Conservation (phyloP, 2,888 invertebrate species). For the Lithophane semibrunnea region DNA sequence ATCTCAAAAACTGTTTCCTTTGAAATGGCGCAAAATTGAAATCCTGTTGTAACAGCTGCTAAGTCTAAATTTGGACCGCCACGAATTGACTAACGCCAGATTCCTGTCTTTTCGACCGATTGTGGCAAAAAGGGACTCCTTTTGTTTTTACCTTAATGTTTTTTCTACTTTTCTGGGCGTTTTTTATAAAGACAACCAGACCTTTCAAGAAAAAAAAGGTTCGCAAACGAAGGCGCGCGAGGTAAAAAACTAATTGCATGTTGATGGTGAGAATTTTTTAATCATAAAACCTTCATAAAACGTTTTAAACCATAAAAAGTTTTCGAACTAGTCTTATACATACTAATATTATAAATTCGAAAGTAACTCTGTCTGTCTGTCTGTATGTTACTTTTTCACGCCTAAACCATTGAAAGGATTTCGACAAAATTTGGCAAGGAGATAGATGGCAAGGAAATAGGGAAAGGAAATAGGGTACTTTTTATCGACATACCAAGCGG, state of each 20-base stretch:
- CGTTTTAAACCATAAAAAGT: not conserved
- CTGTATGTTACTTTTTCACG: no score
- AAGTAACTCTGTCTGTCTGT: no score
- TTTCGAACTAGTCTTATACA: not conserved
- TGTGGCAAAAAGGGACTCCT: conserved; percentile 1
- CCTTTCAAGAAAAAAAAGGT: conserved; percentile 8
- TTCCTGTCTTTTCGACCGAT: not conserved
- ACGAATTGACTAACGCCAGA: conserved; percentile 2
- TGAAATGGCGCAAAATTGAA: not conserved
- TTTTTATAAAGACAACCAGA: conserved; percentile 3
- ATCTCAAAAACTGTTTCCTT: not conserved
- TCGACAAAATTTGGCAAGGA: no score
- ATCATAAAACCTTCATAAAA: not conserved
- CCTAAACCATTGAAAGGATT: no score
- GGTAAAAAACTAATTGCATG: conserved; percentile 10
- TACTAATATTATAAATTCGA: no score
- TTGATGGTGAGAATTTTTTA: not conserved
- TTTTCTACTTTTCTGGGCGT: not conserved
- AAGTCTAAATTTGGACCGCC: conserved; percentile 2
- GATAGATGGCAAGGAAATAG: no score
- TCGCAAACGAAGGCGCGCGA: not conserved
- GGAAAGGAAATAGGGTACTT: no score
- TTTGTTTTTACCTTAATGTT: conserved; percentile 15
- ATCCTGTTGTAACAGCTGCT: conserved; percentile 12
- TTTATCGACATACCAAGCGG: no score